A percentile compares a stretch with the other conserved stretches of the same genome.
These are phyloP conservation scores for Athalia cordata DNA, from an alignment of 2,888 invertebrate genomes.

Conservation along the genomic window DNA sequence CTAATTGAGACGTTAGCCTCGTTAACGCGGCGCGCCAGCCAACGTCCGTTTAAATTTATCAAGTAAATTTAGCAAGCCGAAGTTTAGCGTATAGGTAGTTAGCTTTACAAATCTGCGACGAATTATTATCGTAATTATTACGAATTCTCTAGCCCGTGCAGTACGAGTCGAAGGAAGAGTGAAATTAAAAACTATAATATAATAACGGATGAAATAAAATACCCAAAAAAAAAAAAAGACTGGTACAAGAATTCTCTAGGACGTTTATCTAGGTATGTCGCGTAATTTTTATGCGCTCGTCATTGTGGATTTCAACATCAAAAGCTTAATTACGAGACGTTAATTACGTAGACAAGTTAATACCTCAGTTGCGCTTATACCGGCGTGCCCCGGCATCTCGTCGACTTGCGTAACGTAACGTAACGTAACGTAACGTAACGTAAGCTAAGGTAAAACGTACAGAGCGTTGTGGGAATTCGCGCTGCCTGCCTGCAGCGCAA, in stretches of 20 bases:
- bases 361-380: conserved; percentile 8
- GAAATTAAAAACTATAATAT: background rate
- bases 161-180: background rate
- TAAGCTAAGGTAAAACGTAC: background rate
- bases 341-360: conserved; percentile 45
- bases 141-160: no score
- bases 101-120: no score
- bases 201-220: background rate
- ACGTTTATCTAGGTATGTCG: background rate
- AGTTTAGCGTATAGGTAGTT: background rate
- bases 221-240: background rate
- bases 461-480: background rate
- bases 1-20: conserved; percentile 44
- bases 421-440: conserved; percentile 3
- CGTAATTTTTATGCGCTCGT: background rate
- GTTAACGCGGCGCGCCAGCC: conserved; percentile 12
- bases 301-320: conserved; percentile 35
- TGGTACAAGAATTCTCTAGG: background rate
- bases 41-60: no score
- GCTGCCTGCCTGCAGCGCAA: background rate
- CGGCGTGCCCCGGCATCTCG: conserved; percentile 8
- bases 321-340: conserved; percentile 43
- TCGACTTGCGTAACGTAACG: conserved; percentile 1
- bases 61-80: background rate
- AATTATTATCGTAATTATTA: no score